These are phyloP conservation scores for Orbicella faveolata DNA, from an alignment of 64 coral and sea anemone genomes.

Conservation along the genomic window DNA sequence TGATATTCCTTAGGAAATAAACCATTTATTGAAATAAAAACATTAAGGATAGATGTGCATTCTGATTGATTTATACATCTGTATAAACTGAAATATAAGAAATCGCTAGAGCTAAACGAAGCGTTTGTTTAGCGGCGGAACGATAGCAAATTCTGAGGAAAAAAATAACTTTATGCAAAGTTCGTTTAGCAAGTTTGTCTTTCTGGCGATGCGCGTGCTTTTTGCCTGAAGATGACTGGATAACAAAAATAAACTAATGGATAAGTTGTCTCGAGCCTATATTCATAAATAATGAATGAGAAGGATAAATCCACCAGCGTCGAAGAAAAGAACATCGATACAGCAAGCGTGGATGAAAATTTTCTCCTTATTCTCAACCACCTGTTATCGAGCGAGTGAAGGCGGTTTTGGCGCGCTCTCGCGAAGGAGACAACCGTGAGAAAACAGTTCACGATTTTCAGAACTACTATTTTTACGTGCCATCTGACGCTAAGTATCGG, in stretches of 20 bases:
- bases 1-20: neutral
- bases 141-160: neutral
- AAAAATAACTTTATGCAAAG: neutral
- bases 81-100: neutral
- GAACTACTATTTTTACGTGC: neutral
- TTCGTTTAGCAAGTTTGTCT: neutral
- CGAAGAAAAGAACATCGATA: conserved; percentile 6
- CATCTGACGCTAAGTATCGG: neutral
- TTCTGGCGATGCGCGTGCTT: neutral
- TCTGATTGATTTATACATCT: conserved; percentile 2
- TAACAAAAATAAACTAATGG: neutral
- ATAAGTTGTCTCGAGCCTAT: neutral
- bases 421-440: neutral
- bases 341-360: neutral
- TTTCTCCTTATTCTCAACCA: neutral
- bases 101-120: neutral
- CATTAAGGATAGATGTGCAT: neutral
- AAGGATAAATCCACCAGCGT: neutral
- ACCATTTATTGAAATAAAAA: conserved; percentile 1
- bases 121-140: conserved; percentile 1
- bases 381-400: neutral
- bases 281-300: conserved; percentile 34
- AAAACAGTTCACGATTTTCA: neutral
- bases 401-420: neutral
- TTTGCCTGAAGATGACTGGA: neutral